A percentile compares a stretch with the other conserved stretches of the same genome.
phyloP scores from a whole-genome alignment of 2,888 invertebrate genomes.

The Piscicola geometra region DNA sequence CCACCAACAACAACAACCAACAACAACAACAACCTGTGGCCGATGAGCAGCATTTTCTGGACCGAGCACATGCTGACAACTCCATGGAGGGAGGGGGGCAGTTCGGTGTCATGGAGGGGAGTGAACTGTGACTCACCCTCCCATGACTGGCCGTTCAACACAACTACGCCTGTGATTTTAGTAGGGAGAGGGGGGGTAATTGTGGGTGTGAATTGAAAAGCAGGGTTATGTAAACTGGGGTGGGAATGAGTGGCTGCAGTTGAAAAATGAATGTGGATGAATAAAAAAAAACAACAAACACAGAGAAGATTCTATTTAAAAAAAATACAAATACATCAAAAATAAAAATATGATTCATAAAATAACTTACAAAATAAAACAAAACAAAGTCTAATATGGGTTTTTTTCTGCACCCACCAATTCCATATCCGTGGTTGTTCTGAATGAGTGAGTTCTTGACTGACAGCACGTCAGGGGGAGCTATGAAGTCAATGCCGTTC shows the following conservation, averaged over 20 bases:
- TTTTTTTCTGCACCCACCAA: too few species aligned
- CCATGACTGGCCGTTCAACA: slow-evolving; percentile 36
- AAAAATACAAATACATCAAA: too few species aligned
- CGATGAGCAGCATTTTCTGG: slow-evolving; percentile 80
- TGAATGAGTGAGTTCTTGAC: slow-evolving; percentile 24
- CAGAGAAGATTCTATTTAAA: background rate
- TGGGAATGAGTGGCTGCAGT: too few species aligned
- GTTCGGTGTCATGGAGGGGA: slow-evolving; percentile 46
- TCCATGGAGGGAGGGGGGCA: slow-evolving; percentile 87
- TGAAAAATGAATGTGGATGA: too few species aligned
- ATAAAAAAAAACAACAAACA: background rate
- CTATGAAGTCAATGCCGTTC: slow-evolving; percentile 85
- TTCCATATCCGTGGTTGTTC: slow-evolving; percentile 33
- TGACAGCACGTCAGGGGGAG: slow-evolving; percentile 66
- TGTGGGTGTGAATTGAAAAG: too few species aligned
- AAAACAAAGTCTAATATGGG: too few species aligned
- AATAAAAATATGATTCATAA: too few species aligned
- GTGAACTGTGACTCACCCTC: slow-evolving; percentile 36
- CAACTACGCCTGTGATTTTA: background rate
- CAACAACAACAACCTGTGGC: slow-evolving; percentile 57
- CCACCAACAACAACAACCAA: too few species aligned
- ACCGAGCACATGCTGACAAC: slow-evolving; percentile 95
- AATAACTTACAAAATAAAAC: too few species aligned
- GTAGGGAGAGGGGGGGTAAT: too few species aligned
- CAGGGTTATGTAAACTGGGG: too few species aligned